Evolutionary conservation across 2,797 vertebrate genomes (phyloP).

Genomic region (Smutsia gigantea): DNA sequence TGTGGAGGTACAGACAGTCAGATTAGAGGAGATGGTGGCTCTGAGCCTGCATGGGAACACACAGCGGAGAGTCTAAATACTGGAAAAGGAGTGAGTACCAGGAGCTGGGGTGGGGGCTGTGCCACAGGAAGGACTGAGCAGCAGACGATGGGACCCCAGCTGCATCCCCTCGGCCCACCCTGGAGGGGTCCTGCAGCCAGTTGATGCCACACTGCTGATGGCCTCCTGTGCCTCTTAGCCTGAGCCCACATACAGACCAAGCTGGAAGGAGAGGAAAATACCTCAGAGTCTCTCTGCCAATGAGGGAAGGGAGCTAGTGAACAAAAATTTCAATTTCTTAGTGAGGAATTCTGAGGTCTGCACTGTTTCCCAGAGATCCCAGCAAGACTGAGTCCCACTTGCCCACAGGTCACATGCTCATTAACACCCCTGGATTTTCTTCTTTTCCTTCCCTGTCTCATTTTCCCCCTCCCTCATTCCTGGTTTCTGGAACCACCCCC

Average conservation of each 20-base stretch:
- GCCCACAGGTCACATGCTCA: neutral
- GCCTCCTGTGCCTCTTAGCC: accelerated
- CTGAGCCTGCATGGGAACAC: neutral
- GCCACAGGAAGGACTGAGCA: neutral
- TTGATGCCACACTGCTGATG: neutral
- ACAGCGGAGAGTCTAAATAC: neutral
- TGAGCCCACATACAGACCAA: neutral
- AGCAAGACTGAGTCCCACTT: accelerated
- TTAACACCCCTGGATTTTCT: neutral
- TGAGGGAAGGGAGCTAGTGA: neutral
- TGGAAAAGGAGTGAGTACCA: too few relatives aligned
- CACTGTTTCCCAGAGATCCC: neutral
- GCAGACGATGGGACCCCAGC: neutral
- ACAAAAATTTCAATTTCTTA: neutral
- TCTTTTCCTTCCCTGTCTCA: neutral
- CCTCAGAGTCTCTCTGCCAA: neutral
- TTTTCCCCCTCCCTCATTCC: neutral
- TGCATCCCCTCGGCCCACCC: neutral
- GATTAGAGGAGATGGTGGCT: neutral
- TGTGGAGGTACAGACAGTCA: neutral
- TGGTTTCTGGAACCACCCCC: neutral
- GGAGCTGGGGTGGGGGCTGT: neutral
- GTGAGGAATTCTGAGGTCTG: neutral
- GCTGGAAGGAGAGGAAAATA: neutral
- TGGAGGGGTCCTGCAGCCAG: neutral